These are phyloP conservation scores for Argyresthia goedartella DNA, from an alignment of 2,888 invertebrate genomes.

Conservation along the genomic window DNA sequence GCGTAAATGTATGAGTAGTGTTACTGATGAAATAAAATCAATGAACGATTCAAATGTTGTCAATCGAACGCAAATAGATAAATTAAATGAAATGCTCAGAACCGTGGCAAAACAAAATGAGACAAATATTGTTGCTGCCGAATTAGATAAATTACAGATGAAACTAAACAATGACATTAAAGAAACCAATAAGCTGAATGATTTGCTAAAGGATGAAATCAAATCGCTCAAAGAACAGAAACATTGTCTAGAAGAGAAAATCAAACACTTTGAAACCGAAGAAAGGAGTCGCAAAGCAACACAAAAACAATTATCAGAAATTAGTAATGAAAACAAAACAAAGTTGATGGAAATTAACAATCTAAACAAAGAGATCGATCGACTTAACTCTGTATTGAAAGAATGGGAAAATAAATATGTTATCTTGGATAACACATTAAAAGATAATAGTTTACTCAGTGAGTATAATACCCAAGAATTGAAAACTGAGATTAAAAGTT, in stretches of 20 bases:
- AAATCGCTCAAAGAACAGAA: conserved; percentile 15
- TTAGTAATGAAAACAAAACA: background rate
- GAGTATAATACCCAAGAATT: background rate
- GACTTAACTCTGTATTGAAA: background rate
- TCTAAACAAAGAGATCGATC: background rate
- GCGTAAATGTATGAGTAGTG: conserved; percentile 20
- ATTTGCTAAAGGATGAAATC: conserved; percentile 5
- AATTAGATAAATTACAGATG: conserved; percentile 9
- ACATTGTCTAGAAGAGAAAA: conserved; percentile 16
- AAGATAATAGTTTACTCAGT: background rate
- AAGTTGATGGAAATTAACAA: background rate
- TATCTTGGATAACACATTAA: background rate
- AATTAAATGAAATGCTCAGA: background rate
- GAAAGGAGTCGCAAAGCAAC: background rate
- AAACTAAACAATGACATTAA: background rate
- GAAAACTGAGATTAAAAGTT: background rate
- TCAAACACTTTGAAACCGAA: conserved; percentile 1
- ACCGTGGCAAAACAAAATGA: conserved; percentile 7
- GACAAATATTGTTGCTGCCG: conserved; percentile 5
- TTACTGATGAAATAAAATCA: conserved; percentile 28
- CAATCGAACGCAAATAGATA: conserved; percentile 1
- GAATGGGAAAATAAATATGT: background rate
- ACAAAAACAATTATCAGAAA: background rate
- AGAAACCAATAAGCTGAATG: background rate
- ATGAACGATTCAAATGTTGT: conserved; percentile 21